Evolutionary conservation across 2,888 invertebrate species (phyloP), one percentile per base, ranked within the genome.

Genomic region (Anticlea derivata): DNA sequence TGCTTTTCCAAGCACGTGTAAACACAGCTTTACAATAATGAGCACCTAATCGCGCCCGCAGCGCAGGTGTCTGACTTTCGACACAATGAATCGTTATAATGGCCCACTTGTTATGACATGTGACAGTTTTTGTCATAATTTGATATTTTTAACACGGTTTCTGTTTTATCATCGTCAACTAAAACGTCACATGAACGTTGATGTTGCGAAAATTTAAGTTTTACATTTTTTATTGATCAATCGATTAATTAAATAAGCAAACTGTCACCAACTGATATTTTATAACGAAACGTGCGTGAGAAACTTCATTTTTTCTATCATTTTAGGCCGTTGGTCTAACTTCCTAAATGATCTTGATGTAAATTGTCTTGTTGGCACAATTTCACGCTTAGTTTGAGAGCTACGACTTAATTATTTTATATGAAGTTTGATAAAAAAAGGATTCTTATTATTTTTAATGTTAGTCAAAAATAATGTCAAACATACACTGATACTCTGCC

Each of bases 1-100:
- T 6, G 10, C 7, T 38, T 13, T 35, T 5, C 22, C 5, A 12
- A 20, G 17, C 22, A 31, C 20, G 33, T 68, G 55, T 66, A 53
- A 44, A 45, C 50, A 7, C 37, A 31, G 34, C 72, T 51, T 58
- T 56, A 70, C 17, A 51, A 40, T 53, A 64, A 60, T 68, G 61
- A 68, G 65, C 60, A 55, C 60, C 60, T 65, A 68, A 72, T 70
- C 59, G 61, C 59, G 17, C 51, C 56, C 60, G 49, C 57, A 56
- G 48, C 45, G 53, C 61, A 49, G 58, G 62, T 64, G 65, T 56
- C 58, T 63, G 58, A 60, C 65, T 70, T 71, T 71, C 71, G 64
- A 68, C 71, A 71, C 61, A 67, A 65, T 65, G 60, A 61, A 66
- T 63, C 59, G 68, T 61, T 39, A 58, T 63, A 62, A 52, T 46